Base-by-base conservation (phyloP, 92 coral and sea anemone species). In the Desmophyllum pertusum region DNA sequence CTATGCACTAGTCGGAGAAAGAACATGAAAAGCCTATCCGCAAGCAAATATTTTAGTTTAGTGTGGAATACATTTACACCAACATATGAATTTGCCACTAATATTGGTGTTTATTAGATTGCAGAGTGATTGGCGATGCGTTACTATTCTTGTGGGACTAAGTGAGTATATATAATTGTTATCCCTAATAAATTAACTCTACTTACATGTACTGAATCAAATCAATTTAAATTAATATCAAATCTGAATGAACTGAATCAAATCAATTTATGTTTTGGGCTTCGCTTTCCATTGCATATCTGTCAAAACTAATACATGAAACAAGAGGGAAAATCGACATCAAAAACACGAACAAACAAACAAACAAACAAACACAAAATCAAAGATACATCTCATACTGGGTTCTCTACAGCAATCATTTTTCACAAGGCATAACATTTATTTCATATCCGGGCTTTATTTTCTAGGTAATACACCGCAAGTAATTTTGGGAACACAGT, bases 401-500 rank as follows among this genome's bases (percentile, higher is more conserved):
- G 33, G 2, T 10, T 62, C 27, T 14, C 3, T 57, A n/a, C 48
- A 23, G 30, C 11, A 1, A 55, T 5, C 2, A 25, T 67, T 5
- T 35, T 38, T 14, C 11, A 17, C 13, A 35, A 36, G 73, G 0
- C 13, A 9, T 8, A 67, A 19, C 39, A 25, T 72, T 42, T 46
- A 14, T 1, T 33, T 10, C 4, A 23, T n/a, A n/a, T n/a, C n/a
- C 43, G 8, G 43, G 8, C 3, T 41, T 50, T 29, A 2, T 70
- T 70, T 31, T 38, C 50, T 46, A 87, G 90, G 90, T 46, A 63
- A 23, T 27, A 81, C 85, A 14, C 85, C 85, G 10, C 78, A 59
- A 70, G 78, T 81, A 4, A 53, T 69, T 11, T 17, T 40, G n/a
- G 85, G 42, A 70, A 81, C 78, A 21, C 77, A 39, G 25, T 38